Percentiles rank a stretch among this genome's conserved stretches.
Evolutionary conservation across 2,113 vertebrate species (phyloP).

Genomic region (Ictalurus punctatus): DNA sequence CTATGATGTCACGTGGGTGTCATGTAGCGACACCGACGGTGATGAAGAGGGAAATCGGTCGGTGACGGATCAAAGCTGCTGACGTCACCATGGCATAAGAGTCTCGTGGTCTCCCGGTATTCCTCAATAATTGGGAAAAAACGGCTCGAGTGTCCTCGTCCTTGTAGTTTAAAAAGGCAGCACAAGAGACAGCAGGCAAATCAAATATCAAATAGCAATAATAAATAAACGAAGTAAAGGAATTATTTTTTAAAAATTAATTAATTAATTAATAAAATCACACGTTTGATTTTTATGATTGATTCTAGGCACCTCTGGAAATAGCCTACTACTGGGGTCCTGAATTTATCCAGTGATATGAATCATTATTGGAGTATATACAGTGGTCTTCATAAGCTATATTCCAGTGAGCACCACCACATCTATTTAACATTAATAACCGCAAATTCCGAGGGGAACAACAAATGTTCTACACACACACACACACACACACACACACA

Average conservation of each 20-base stretch:
- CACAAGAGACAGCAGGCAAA: neutral
- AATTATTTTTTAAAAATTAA: too few species aligned
- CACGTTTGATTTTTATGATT: neutral
- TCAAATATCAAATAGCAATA: neutral
- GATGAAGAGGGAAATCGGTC: conserved; percentile 35
- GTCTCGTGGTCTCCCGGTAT: conserved; percentile 41
- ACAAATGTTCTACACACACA: too few species aligned
- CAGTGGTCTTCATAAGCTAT: neutral
- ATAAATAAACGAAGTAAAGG: neutral
- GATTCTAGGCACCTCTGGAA: neutral
- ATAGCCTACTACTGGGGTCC: neutral
- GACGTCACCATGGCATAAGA: conserved; percentile 14
- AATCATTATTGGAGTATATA: neutral
- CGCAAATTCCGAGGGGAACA: neutral
- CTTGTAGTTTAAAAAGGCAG: neutral
- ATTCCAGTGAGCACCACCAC: conserved; percentile 1
- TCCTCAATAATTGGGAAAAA: conserved; percentile 25
- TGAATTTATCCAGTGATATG: neutral
- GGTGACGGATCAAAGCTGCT: conserved; percentile 9
- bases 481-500: too few species aligned
- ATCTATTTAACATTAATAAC: neutral
- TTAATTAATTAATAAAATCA: neutral
- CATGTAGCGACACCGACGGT: neutral
- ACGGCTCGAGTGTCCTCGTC: neutral
- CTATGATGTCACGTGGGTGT: neutral